A percentile compares a stretch with the other conserved stretches of the same genome.
Conservation (phyloP, 2,113 vertebrate genomes). For the Candoia aspera region DNA sequence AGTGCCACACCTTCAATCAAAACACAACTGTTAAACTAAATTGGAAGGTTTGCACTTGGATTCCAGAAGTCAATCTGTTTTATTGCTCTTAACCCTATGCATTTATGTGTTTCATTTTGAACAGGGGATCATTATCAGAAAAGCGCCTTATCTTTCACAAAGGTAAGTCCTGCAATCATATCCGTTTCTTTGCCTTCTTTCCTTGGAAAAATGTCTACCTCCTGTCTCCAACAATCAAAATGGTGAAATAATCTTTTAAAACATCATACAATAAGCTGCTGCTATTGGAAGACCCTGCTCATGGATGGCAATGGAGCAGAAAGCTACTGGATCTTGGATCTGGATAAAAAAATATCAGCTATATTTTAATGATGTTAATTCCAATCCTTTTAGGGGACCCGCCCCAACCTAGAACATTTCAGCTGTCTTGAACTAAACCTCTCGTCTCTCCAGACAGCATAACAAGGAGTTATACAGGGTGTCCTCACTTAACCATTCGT, state of each 20-base stretch:
- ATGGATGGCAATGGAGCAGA: background rate
- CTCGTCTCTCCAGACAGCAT: background rate
- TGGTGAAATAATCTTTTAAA: background rate
- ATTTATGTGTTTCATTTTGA: background rate
- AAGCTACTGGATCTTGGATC: background rate
- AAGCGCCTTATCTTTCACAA: conserved; percentile 81
- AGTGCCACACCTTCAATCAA: no score
- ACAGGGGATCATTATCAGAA: conserved; percentile 85
- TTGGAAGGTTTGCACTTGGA: background rate
- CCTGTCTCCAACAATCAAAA: background rate
- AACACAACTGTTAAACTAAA: no score
- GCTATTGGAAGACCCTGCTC: background rate
- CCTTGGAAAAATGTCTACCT: background rate
- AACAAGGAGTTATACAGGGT: background rate
- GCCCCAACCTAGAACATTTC: background rate
- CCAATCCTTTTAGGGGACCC: background rate
- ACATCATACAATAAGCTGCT: background rate
- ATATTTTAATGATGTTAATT: background rate
- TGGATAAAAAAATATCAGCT: background rate
- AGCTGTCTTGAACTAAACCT: background rate
- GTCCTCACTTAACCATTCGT: no score
- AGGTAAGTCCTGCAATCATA: conserved; percentile 69
- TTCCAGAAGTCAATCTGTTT: background rate
- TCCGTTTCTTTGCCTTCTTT: background rate
- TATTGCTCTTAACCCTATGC: background rate